These are phyloP conservation scores for Rhynchotus rufescens DNA, from an alignment of 2,797 vertebrate genomes.

Conservation along the genomic window DNA sequence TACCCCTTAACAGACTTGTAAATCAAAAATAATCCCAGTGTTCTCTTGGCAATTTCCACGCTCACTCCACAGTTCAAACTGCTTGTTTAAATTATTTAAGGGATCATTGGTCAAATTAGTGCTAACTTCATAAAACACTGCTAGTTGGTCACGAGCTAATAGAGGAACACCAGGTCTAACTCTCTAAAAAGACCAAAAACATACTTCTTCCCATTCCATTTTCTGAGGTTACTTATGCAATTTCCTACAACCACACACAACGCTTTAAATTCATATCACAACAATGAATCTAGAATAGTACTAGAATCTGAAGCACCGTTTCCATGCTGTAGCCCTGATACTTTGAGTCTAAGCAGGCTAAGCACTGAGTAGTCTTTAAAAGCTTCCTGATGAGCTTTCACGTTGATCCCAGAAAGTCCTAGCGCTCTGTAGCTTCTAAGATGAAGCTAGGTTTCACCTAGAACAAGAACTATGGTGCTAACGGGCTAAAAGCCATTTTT, in stretches of 20 bases:
- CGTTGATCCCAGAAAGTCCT: neutral
- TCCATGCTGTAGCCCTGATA: neutral
- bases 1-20: neutral
- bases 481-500: neutral
- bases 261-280: neutral
- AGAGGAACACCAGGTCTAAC: neutral
- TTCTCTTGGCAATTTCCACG: neutral
- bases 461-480: neutral
- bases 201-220: neutral
- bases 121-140: neutral
- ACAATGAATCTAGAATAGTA: neutral
- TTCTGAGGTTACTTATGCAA: neutral
- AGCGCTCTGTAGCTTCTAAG: neutral
- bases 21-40: neutral
- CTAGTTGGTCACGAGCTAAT: neutral
- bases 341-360: neutral
- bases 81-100: neutral
- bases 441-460: neutral
- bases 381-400: neutral
- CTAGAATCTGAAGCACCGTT: neutral
- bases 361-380: neutral
- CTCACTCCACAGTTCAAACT: neutral
- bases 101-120: neutral
- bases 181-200: neutral
- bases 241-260: neutral